Percentiles rank a stretch among this genome's conserved stretches.
Evolutionary conservation across 2,113 vertebrate genomes (phyloP).

Genomic region (Equus przewalskii): DNA sequence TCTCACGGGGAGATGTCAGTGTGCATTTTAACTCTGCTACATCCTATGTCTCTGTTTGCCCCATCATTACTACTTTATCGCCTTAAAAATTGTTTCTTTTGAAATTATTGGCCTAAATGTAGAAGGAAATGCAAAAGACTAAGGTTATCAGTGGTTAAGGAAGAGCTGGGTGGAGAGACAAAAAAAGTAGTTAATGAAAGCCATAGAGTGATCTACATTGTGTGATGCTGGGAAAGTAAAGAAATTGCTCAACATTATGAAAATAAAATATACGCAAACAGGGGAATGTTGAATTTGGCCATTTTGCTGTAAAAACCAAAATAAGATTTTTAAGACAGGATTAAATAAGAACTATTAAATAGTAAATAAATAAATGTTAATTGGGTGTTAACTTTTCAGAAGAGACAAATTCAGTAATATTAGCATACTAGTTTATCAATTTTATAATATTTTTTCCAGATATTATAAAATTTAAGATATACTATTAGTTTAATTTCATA

Average conservation of each 20-base stretch:
- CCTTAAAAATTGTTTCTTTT: not conserved
- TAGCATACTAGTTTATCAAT: rapidly evolving
- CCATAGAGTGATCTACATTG: rapidly evolving
- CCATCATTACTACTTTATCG: not conserved
- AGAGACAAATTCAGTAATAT: not conserved
- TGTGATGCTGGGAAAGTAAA: rapidly evolving
- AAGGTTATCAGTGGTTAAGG: not conserved
- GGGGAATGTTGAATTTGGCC: not conserved
- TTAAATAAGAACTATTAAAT: not conserved
- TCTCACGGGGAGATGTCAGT: rapidly evolving
- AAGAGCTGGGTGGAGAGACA: rapidly evolving
- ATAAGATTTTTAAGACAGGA: no score
- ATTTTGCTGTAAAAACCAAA: not conserved
- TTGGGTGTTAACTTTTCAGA: not conserved
- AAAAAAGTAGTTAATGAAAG: not conserved
- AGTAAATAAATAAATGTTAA: not conserved
- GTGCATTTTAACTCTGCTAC: not conserved
- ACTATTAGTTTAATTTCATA: not conserved
- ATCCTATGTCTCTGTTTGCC: rapidly evolving
- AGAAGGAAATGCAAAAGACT: not conserved
- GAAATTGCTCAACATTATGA: rapidly evolving
- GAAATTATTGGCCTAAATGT: not conserved
- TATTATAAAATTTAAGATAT: not conserved
- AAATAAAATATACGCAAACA: not conserved
- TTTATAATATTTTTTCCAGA: not conserved